Evolutionary conservation across 2,888 invertebrate species (phyloP).

Genomic region (Listrodromus nycthemerus): DNA sequence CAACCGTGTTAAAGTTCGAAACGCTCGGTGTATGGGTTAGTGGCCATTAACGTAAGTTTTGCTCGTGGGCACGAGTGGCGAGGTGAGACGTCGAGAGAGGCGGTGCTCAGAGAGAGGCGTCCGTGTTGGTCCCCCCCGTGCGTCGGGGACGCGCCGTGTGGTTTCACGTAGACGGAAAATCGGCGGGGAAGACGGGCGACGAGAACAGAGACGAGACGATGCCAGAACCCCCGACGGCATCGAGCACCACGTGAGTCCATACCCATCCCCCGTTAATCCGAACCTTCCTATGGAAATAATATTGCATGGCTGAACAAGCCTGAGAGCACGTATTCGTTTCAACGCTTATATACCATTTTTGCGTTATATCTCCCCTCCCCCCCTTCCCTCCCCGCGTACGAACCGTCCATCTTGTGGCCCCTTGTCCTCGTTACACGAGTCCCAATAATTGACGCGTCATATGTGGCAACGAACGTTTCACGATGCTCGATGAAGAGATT

Average conservation of each 20-base stretch:
- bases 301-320: background rate
- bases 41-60: constrained; percentile 78
- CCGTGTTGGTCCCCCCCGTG: constrained; percentile 72
- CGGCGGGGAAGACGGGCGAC: constrained; percentile 69
- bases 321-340: background rate
- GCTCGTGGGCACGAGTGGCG: constrained; percentile 78
- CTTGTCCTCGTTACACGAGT: constrained; percentile 78
- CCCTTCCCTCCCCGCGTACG: constrained; percentile 57
- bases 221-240: constrained; percentile 79
- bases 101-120: constrained; percentile 59
- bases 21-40: constrained; percentile 68
- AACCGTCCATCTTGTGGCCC: constrained; percentile 82
- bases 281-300: background rate
- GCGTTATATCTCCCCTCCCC: constrained; percentile 19
- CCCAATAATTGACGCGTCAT: constrained; percentile 80
- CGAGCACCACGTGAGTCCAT: constrained; percentile 81
- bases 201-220: constrained; percentile 71
- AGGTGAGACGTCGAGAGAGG: constrained; percentile 80
- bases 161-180: constrained; percentile 68
- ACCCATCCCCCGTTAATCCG: constrained; percentile 23
- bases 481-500: constrained; percentile 11
- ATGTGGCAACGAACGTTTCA: constrained; percentile 69
- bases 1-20: constrained; percentile 61
- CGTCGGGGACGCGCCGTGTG: constrained; percentile 75
- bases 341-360: constrained; percentile 1